Conservation (phyloP, 2,113 vertebrate species). For the Gnathonemus longibarbis region DNA sequence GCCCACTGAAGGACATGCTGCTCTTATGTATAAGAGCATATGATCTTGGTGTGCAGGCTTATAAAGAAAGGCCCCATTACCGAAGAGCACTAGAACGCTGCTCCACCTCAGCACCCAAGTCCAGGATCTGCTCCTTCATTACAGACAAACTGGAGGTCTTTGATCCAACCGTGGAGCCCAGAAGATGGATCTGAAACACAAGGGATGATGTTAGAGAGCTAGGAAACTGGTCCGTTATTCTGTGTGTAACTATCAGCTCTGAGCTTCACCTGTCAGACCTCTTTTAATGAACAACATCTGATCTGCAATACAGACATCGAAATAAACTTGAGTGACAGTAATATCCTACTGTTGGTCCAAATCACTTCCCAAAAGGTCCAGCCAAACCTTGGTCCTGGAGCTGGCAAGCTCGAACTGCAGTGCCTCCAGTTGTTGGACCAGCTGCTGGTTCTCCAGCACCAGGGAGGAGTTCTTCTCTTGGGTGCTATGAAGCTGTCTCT, state of each 20-base stretch:
- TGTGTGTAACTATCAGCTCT: background rate
- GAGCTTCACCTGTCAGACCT: background rate
- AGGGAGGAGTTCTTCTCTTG: constrained; percentile 73
- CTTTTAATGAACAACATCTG: background rate
- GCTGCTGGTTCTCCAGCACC: constrained; percentile 63
- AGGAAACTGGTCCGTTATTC: background rate
- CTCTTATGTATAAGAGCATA: background rate
- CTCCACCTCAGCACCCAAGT: constrained; percentile 75
- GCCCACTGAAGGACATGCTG: background rate
- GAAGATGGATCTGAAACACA: constrained; percentile 57
- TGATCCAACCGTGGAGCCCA: constrained; percentile 54
- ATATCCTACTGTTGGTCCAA: background rate
- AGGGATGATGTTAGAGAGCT: background rate
- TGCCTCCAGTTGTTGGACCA: constrained; percentile 66
- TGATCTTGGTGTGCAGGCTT: background rate
- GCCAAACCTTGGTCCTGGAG: constrained; percentile 63
- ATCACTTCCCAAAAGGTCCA: background rate
- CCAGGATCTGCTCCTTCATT: constrained; percentile 71
- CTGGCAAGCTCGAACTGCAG: constrained; percentile 64
- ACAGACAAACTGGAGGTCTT: constrained; percentile 55
- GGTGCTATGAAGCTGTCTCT: constrained; percentile 62
- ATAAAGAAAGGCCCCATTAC: constrained; percentile 50
- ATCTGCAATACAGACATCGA: background rate
- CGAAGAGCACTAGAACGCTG: constrained; percentile 71
- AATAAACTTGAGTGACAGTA: background rate